phyloP scores from a whole-genome alignment of 2,113 vertebrate species.

The Corythornis cristatus region DNA sequence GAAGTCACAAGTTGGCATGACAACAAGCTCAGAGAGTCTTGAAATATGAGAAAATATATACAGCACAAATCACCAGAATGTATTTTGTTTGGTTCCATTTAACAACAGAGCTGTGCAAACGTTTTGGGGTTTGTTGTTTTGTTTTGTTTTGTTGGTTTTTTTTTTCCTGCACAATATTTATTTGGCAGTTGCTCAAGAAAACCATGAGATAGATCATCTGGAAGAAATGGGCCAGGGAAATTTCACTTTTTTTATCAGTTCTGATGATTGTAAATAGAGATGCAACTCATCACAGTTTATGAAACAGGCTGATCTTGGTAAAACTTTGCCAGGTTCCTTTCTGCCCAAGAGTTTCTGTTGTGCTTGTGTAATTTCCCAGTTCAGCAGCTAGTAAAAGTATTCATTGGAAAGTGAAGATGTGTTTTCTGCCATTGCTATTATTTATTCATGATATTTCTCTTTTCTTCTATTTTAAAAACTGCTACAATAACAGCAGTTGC shows the following conservation, averaged over 20 bases:
- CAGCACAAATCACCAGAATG: neutral
- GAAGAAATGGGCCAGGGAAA: neutral
- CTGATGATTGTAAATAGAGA: neutral
- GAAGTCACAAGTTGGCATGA: conserved; percentile 62
- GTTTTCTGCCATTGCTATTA: conserved; percentile 5
- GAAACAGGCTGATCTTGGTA: neutral
- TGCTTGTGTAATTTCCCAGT: neutral
- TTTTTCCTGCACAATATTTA: neutral
- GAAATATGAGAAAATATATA: conserved; percentile 31
- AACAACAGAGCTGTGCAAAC: neutral
- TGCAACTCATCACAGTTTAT: neutral
- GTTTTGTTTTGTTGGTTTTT: too few species aligned
- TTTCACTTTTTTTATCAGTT: neutral
- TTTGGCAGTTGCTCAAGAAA: neutral
- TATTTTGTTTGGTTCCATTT: neutral
- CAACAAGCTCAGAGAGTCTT: conserved; percentile 28
- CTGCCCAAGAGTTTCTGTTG: neutral
- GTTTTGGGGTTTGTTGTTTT: too few species aligned
- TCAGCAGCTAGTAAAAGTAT: neutral
- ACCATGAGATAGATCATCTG: neutral
- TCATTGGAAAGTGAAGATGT: neutral
- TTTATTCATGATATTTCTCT: neutral
- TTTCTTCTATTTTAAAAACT: neutral
- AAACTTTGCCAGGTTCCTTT: conserved; percentile 9
- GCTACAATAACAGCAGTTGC: neutral